Evolutionary conservation across 1,140 invertebrate species (phyloP).

Genomic region (Caerostris extrusa): DNA sequence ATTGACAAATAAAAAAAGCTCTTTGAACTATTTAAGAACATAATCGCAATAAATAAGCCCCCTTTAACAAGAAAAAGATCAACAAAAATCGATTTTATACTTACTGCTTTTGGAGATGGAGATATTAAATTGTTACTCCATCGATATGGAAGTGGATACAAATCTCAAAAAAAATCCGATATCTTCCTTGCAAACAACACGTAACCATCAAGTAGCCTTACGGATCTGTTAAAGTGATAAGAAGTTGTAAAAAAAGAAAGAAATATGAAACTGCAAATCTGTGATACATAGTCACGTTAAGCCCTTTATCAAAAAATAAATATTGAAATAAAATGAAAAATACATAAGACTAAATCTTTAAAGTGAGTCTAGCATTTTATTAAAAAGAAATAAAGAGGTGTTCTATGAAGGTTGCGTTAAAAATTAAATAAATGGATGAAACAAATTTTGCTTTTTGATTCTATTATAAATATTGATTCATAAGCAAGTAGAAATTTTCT

Average conservation of each 20-base stretch:
- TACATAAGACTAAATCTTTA: too few relatives aligned
- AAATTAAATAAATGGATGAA: too few relatives aligned
- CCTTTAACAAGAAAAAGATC: too few relatives aligned
- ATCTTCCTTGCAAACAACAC: neutral
- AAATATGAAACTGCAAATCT: neutral
- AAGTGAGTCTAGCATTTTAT: too few relatives aligned
- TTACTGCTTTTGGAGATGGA: neutral
- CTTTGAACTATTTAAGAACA: too few relatives aligned
- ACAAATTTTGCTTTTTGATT: neutral
- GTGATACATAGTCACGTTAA: neutral
- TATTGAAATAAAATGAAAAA: too few relatives aligned
- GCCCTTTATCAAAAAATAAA: too few relatives aligned
- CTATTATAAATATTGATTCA: too few relatives aligned
- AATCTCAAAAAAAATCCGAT: neutral
- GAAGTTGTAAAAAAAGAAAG: neutral
- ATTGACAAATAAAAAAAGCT: too few relatives aligned
- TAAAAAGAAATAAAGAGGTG: neutral
- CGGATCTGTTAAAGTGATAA: neutral
- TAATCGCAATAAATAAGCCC: neutral
- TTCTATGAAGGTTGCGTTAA: too few relatives aligned
- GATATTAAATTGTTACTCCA: slow-evolving; percentile 1
- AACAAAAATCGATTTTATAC: neutral
- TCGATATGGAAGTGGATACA: neutral
- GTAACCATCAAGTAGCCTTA: neutral
- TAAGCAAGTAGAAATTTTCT: neutral